These are phyloP conservation scores for Prunella himalayana DNA, from an alignment of 2,113 vertebrate species.

Conservation along the genomic window DNA sequence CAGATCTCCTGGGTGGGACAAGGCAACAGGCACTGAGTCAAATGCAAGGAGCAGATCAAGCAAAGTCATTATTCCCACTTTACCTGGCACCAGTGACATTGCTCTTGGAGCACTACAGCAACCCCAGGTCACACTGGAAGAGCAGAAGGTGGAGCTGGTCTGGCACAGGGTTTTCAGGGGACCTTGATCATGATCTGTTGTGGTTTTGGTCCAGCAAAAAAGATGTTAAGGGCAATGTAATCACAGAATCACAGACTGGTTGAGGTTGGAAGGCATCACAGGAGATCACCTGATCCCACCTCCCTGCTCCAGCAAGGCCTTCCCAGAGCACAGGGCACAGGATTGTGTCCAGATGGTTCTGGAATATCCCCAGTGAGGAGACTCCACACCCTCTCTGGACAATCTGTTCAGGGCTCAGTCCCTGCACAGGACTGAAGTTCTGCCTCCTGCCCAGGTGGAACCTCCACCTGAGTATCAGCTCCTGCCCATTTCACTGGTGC, in stretches of 20 bases:
- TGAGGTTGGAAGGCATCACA: background rate
- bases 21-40: background rate
- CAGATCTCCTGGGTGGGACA: background rate
- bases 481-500: fast-evolving
- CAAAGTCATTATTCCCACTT: background rate
- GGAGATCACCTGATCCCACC: background rate
- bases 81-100: background rate
- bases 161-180: background rate
- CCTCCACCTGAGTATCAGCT: background rate
- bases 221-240: background rate
- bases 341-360: background rate
- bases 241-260: background rate
- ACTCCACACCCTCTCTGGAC: background rate
- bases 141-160: background rate
- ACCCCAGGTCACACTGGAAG: background rate
- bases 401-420: fast-evolving
- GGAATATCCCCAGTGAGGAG: background rate
- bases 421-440: background rate
- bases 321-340: background rate
- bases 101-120: background rate
- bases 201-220: background rate
- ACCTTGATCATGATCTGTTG: background rate
- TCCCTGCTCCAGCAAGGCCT: background rate
- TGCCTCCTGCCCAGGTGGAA: background rate
- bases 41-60: background rate